A percentile compares a stretch with the other conserved stretches of the same genome.
These are phyloP conservation scores for Jordanella pulchra DNA, from an alignment of 2,797 vertebrate genomes.

Conservation along the genomic window DNA sequence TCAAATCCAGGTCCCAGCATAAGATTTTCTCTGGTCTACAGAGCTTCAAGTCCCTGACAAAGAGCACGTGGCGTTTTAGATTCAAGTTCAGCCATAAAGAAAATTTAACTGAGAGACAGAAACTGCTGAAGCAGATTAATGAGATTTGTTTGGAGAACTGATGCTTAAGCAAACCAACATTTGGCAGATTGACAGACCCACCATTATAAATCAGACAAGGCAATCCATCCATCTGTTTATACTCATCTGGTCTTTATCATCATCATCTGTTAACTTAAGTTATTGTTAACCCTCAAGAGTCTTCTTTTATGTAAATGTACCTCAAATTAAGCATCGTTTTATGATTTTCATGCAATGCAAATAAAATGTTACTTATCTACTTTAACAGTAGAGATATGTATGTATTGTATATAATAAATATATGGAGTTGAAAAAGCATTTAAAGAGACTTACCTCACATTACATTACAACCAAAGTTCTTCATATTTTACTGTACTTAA, in stretches of 20 bases:
- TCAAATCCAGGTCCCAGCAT: slow-evolving; percentile 18
- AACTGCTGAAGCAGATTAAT: slow-evolving; percentile 30
- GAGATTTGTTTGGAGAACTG: slow-evolving; percentile 33
- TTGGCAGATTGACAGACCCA: slow-evolving; percentile 44
- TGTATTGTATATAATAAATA: not conserved
- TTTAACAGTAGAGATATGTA: not conserved
- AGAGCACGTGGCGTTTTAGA: slow-evolving; percentile 15
- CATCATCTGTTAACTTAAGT: slow-evolving; percentile 35
- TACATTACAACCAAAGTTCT: not conserved
- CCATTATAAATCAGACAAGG: slow-evolving; percentile 42
- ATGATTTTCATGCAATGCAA: slow-evolving; percentile 18
- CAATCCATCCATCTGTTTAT: slow-evolving; percentile 59
- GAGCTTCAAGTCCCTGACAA: slow-evolving; percentile 6
- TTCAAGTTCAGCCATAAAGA: slow-evolving; percentile 40
- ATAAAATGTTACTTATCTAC: too few relatives aligned
- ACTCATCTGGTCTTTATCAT: slow-evolving; percentile 50
- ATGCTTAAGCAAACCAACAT: slow-evolving; percentile 39
- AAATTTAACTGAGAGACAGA: slow-evolving; percentile 35
- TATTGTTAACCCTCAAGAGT: slow-evolving; percentile 11
- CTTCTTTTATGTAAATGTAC: slow-evolving; percentile 13
- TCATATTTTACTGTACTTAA: not conserved
- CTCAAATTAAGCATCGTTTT: not conserved
- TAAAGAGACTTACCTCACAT: not conserved
- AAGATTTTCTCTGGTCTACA: not conserved
- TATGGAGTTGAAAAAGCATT: not conserved